Percentiles rank a stretch among this genome's conserved stretches.
Conservation (phyloP, 2,797 vertebrate species). For the Todus mexicanus region DNA sequence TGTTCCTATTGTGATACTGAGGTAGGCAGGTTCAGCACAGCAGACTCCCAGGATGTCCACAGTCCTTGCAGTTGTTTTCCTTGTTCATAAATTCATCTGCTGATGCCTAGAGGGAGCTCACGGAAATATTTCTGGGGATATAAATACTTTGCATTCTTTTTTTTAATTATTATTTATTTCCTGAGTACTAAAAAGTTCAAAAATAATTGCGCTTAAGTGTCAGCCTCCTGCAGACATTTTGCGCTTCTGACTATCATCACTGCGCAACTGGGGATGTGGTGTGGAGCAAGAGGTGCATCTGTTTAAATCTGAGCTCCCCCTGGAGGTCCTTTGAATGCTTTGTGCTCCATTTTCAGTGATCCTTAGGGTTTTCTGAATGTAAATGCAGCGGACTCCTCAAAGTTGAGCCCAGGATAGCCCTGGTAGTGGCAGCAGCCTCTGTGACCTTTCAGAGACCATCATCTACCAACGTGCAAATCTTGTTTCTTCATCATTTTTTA, state of each 20-base stretch:
- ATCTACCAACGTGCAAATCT: background rate
- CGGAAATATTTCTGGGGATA: background rate
- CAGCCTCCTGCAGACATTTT: background rate
- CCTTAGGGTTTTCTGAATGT: background rate
- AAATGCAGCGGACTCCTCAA: background rate
- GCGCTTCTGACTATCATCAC: background rate
- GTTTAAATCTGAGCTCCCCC: background rate
- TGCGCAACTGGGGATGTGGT: rapidly evolving
- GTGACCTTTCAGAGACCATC: background rate
- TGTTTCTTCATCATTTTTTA: background rate
- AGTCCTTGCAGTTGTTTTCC: background rate
- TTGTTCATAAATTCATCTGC: background rate
- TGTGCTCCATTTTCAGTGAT: background rate
- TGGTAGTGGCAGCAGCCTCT: background rate
- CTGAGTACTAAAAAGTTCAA: background rate
- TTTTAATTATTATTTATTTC: background rate
- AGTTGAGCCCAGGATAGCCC: background rate
- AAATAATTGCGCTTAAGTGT: background rate
- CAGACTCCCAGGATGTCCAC: background rate
- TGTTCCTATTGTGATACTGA: background rate
- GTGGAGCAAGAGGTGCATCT: rapidly evolving
- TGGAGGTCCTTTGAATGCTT: background rate
- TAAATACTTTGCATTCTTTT: background rate
- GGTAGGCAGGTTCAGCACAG: background rate
- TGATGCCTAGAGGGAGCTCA: background rate